Evolutionary conservation across 2,113 vertebrate species (phyloP), one percentile per base, ranked within the genome.

Genomic region (Glareola pratincola): DNA sequence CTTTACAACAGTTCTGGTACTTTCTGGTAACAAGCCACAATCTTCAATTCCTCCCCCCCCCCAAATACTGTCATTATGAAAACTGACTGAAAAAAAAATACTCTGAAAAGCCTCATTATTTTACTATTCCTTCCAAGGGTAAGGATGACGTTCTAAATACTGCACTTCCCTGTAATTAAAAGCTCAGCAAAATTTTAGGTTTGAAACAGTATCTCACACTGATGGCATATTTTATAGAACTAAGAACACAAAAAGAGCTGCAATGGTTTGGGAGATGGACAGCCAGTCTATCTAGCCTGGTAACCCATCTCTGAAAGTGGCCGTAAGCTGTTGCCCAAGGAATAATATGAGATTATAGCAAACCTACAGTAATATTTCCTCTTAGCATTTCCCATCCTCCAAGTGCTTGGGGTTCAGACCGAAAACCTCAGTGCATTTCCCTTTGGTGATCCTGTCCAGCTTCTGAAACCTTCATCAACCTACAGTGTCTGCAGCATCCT

Each of bases 121-220:
- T 90, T 91, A 69, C 81, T 85, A 88, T 94, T 92, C 85, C 88
- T 94, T 97, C 85, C 78, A 88, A 91, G 94, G 76, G 89, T 95
- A 78, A 54, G 29, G 85, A 96, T 96, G 94, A 95, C 1, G 13
- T 96, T 97, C 97, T 84, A 92, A 96, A 94, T 92, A 91, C 91
- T 79, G 88, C 37, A 21, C 82, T 95, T 87, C 91, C 73, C 93
- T 96, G 90, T 91, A 97, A 94, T 96, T 95, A 93, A 86, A 90
- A 92, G 87, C 96, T 94, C 95, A 96, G 62, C 75, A 97, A 94
- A 97, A 96, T 95, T 91, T 85, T 88, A 96, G 96, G 95, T 78
- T 93, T 94, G 90, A 97, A 97, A 92, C 54, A 88, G 92, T 79
- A 78, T 60, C 50, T 81, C 62, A 84, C 8, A 14, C 39, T 86